Percentiles rank a stretch among this genome's conserved stretches.
Evolutionary conservation across 1,140 invertebrate genomes (phyloP).

Genomic region (Drosophila lacertosa): DNA sequence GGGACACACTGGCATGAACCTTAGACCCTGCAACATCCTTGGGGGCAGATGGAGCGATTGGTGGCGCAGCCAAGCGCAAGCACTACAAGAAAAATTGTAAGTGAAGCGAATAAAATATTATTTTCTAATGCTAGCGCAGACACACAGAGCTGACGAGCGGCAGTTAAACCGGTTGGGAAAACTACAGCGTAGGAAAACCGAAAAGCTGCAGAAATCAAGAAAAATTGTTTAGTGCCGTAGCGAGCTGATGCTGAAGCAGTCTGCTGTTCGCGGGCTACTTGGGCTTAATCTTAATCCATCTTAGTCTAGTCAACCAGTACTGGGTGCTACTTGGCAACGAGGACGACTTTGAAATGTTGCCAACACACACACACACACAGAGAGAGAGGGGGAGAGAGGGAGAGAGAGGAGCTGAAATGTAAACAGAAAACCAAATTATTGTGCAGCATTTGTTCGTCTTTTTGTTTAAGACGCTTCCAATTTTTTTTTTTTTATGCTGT

Average conservation of each 20-base stretch:
- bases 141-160: slow-evolving; percentile 37
- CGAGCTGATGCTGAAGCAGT: slow-evolving; percentile 31
- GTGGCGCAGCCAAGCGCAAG: slow-evolving; percentile 63
- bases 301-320: slow-evolving; percentile 71
- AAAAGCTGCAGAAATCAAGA: slow-evolving; percentile 71
- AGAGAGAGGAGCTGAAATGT: slow-evolving; percentile 53
- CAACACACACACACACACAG: slow-evolving; percentile 19
- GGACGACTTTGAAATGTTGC: slow-evolving; percentile 72
- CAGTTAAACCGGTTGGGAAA: slow-evolving; percentile 20
- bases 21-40: neutral
- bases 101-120: slow-evolving; percentile 83
- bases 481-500: slow-evolving; percentile 46
- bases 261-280: slow-evolving; percentile 50
- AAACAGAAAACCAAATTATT: slow-evolving; percentile 81
- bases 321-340: slow-evolving; percentile 2
- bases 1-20: slow-evolving; percentile 19
- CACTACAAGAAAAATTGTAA: slow-evolving; percentile 82
- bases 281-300: slow-evolving; percentile 83
- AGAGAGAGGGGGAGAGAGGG: too few species aligned
- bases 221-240: slow-evolving; percentile 70
- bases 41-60: slow-evolving; percentile 4
- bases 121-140: slow-evolving; percentile 78
- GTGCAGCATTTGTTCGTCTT: slow-evolving; percentile 70
- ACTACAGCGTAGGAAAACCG: slow-evolving; percentile 29
- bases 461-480: slow-evolving; percentile 33